phyloP scores from a whole-genome alignment of 2,113 vertebrate genomes.

The human (Homo sapiens) region GRCh38 chr20:31269001-31269500 shows the following conservation, averaged over 20 bases:
- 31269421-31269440: background rate
- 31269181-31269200: background rate
- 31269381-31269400: fast-evolving
- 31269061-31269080: too few species aligned
- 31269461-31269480: background rate
- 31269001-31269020: too few species aligned
- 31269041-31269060: too few species aligned
- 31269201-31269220: fast-evolving
- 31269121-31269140: too few species aligned
- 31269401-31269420: background rate
- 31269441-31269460: background rate
- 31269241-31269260: background rate
- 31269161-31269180: too few species aligned
- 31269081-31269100: too few species aligned
- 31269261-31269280: background rate
- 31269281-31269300: background rate
- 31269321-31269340: too few species aligned
- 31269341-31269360: background rate
- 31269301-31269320: background rate
- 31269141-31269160: too few species aligned
- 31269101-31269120: too few species aligned
- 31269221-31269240: too few species aligned
- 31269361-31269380: background rate
- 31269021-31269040: too few species aligned
- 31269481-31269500: background rate